Conservation (phyloP, 1,140 invertebrate genomes). For the Nixonia krombeini region DNA sequence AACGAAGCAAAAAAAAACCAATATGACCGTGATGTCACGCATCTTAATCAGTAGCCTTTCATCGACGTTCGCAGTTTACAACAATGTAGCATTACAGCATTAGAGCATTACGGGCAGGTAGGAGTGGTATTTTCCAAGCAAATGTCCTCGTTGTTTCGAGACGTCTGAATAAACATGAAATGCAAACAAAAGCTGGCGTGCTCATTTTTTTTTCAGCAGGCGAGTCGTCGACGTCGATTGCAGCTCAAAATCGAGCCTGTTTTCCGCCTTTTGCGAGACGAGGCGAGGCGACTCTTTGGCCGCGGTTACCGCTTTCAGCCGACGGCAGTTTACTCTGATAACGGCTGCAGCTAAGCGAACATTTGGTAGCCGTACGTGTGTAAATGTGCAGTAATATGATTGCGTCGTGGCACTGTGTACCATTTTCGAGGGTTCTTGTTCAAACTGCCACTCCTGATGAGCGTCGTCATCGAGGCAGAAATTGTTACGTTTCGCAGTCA, state of each 20-base stretch:
- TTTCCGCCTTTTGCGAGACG: too few species aligned
- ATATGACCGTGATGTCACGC: too few species aligned
- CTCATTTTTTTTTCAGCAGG: not conserved
- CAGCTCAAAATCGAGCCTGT: too few species aligned
- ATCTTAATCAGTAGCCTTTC: too few species aligned
- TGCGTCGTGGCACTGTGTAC: slow-evolving; percentile 15
- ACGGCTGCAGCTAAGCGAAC: slow-evolving; percentile 43
- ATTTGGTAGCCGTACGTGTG: slow-evolving; percentile 31
- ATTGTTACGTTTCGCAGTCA: slow-evolving; percentile 23
- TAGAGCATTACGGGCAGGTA: too few species aligned
- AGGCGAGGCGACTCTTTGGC: slow-evolving; percentile 12
- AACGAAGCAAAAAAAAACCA: too few species aligned
- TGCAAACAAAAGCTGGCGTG: not conserved
- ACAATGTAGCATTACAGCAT: too few species aligned
- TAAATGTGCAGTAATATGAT: slow-evolving; percentile 39
- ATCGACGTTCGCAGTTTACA: too few species aligned
- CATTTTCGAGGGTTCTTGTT: slow-evolving; percentile 41
- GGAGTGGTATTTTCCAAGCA: too few species aligned
- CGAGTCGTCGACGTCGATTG: not conserved
- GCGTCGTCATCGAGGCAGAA: slow-evolving; percentile 27
- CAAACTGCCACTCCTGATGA: slow-evolving; percentile 44
- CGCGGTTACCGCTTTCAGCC: slow-evolving; percentile 41
- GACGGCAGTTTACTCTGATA: slow-evolving; percentile 50
- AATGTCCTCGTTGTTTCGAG: not conserved
- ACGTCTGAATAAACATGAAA: not conserved